Evolutionary conservation across 2,888 invertebrate species (phyloP), one percentile per base, ranked within the genome.

Genomic region (Tuta absoluta): DNA sequence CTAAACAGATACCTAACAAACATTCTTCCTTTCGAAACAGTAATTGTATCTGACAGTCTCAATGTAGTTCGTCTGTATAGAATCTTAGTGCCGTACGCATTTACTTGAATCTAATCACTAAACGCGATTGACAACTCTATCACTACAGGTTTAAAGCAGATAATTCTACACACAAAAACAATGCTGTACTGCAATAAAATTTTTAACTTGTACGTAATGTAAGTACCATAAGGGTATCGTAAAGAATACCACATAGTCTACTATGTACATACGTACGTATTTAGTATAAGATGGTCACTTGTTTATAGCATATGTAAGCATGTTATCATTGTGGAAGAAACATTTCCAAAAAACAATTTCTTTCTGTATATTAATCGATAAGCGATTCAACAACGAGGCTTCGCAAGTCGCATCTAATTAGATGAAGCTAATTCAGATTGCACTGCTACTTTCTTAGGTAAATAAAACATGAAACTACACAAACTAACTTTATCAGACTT

Each of bases 51-150:
- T 4, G 33, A 8, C 33, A 33, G 8, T 33, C 10, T 33, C 1
- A 33, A 33, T 10, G 33, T 10, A 33, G 4, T 33, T 33, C 7
- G 33, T 33, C 33, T 33, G 75, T 69, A 19, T 51, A 51, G 23
- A 11, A 19, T 7, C 19, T 19, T 23, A 21, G 19, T 5, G 12
- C 19, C 45, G 11, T 45, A 45, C 4, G 5, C n/a, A 33, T 8
- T 17, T 33, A 56, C 33, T 56, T 53, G 10, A 33, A n/a, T 17
- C n/a, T 8, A 51, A 11, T 8, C 4, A 7, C 0, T 8, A 17
- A 5, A 45, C 3, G 14, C 51, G 12, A 24, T 21, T 53, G 4
- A 14, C 51, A 23, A 24, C 51, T 21, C 14, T 53, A 53, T 11
- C 51, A 8, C 51, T 23, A 56, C n/a, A 10, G 17, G 33, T 24